Evolutionary conservation across 2,113 vertebrate genomes (phyloP), one percentile per base, ranked within the genome.

Genomic region (Phalacrocorax pelagicus): DNA sequence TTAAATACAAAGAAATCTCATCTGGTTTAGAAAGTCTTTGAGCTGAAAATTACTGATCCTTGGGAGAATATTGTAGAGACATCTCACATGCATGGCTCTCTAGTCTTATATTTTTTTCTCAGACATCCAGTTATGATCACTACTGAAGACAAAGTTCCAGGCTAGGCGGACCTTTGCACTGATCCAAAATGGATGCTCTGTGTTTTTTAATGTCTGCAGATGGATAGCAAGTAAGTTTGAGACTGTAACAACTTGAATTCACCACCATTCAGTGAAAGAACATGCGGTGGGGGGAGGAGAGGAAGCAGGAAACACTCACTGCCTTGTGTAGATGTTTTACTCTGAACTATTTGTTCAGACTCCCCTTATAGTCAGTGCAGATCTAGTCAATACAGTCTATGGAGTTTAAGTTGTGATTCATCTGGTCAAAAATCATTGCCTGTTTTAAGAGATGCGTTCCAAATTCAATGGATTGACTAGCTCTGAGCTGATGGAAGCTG

Each of bases 231-330:
- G 10, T 55, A 22, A 65, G 42, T 62, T 36, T 57, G 49, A 88
- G 15, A 11, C 27, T 23, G 54, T 57, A 36, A n/a, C 2, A 79
- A 59, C 5, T 55, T 44, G 9, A 51, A 63, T 86, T 89, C 21
- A 55, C 22, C 11, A 63, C 6, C 5, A n/a, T 20, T 5, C 13
- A 90, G 66, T 29, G 40, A 78, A n/a, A 81, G 19, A 70, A 55
- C 13, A 59, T 0, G 0, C 2, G 12, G 5, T 3, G 0, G 6
- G 4, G 21, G 7, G 30, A 71, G 7, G 21, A 65, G 36, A 3
- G 4, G 13, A 11, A 54, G 20, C 12, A 5, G 27, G 18, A 94
- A 86, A 59, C 30, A 67, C 12, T 7, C 32, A 7, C 44, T 74
- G 9, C 17, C 15, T n/a, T 79, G 38, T 81, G 57, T 34, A n/a